phyloP scores from a whole-genome alignment of 2,113 vertebrate species.

The Sturnus vulgaris region DNA sequence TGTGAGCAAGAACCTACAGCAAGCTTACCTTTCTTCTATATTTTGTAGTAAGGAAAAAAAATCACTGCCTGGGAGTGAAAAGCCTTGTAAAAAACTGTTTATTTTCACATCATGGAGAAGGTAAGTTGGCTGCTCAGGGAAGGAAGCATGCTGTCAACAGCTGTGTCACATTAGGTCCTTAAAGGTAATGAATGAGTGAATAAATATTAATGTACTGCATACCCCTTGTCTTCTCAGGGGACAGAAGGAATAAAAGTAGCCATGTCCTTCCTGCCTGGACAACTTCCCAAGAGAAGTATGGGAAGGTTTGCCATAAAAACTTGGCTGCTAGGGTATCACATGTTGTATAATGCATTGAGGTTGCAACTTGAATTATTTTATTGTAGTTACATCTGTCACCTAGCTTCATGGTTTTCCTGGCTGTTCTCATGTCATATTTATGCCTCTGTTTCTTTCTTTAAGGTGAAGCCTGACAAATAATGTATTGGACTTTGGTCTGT shows the following conservation, averaged over 20 bases:
- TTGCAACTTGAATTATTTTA: background rate
- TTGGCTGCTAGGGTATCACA: background rate
- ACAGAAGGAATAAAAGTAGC: background rate
- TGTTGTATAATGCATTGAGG: background rate
- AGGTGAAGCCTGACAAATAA: background rate
- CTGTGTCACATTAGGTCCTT: background rate
- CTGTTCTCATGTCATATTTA: background rate
- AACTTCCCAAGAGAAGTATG: background rate
- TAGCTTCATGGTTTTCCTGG: background rate
- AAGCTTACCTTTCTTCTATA: background rate
- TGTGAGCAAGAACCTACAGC: background rate
- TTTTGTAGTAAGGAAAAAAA: background rate
- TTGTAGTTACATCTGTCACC: background rate
- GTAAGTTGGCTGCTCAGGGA: background rate
- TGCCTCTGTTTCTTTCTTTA: background rate
- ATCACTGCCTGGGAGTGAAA: background rate
- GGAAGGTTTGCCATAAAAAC: background rate
- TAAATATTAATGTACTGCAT: background rate
- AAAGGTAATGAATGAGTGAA: background rate
- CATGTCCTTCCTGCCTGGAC: background rate
- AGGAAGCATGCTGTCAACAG: background rate
- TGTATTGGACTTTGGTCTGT: fast-evolving
- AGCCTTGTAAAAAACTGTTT: background rate
- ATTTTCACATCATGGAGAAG: background rate
- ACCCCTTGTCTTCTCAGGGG: background rate